phyloP scores from a whole-genome alignment of 2,888 invertebrate species.

The Mystacides longicornis region DNA sequence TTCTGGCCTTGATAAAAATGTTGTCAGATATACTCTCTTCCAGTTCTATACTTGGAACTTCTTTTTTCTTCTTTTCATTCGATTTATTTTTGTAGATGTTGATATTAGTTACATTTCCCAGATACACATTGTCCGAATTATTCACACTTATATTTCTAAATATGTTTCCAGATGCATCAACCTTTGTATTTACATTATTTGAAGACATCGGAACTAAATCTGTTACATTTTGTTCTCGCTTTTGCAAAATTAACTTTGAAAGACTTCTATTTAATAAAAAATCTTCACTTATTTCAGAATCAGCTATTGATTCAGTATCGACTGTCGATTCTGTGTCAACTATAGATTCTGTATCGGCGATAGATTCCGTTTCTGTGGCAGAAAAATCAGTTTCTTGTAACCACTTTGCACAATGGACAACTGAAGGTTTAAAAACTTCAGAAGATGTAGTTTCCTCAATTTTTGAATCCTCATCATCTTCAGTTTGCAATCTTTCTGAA shows the following conservation, averaged over 20 bases:
- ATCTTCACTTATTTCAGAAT: conserved; percentile 5
- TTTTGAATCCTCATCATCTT: not conserved
- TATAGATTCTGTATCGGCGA: not conserved
- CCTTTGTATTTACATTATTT: conserved; percentile 1
- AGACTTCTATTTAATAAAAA: not conserved
- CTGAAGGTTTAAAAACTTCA: not conserved
- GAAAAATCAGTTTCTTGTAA: conserved; percentile 8
- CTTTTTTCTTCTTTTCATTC: conserved; percentile 35
- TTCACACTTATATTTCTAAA: conserved; percentile 30
- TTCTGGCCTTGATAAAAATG: conserved; percentile 21
- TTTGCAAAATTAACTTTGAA: not conserved
- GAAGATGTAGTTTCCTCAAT: no score
- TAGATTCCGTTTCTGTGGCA: conserved; percentile 4
- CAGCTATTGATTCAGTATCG: not conserved
- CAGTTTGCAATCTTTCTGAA: no score
- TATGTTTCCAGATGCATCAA: conserved; percentile 10
- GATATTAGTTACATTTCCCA: conserved; percentile 45
- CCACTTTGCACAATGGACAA: conserved; percentile 10
- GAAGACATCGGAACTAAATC: not conserved
- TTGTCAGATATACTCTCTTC: conserved; percentile 21
- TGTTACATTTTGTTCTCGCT: not conserved
- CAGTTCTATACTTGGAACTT: conserved; percentile 21
- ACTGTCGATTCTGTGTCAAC: not conserved
- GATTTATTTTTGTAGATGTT: conserved; percentile 31
- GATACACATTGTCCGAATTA: conserved; percentile 40